Base-by-base conservation (phyloP, 2,888 invertebrate species). In the Nymphalis polychloros region DNA sequence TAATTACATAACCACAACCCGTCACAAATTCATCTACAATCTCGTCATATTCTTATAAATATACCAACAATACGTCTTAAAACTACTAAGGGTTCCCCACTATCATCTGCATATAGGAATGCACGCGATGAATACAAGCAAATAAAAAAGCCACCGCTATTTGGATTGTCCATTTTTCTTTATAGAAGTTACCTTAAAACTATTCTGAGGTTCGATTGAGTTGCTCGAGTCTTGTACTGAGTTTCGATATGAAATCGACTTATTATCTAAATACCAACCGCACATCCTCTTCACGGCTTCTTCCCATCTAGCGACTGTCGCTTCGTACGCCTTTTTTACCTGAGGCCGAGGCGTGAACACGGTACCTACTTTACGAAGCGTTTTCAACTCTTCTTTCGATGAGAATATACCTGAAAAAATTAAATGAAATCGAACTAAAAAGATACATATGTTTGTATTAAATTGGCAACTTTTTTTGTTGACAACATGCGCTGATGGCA, bases 341-440 rank as follows among this genome's bases (percentile, higher is more conserved):
- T 90, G 81, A 0, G 83, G 70, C 0, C 93, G 86, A 0, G 94
- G 94, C n/a, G 81, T 80, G 76, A 97, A 97, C 31, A 94, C 86
- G 65, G 87, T 90, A 19, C 95, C 95, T 16, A 95, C 82, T 78
- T 93, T 88, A 27, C 95, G 93, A 60, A 96, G 86, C 10, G 92
- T 80, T 68, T 89, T 86, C 31, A 97, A 81, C 73, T 97, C 95
- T 4, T 95, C 94, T 77, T 94, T 94, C 60, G 92, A 92, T 75
- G 94, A 94, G 96, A 97, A 97, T 71, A 97, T 89, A 76, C 96
- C 96, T 96, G 84, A 27, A 73, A 75, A 60, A 4, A 4, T 41
- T 41, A 10, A 41, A 41, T 13, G 0, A 41, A 3, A 13, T 41
- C 13, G 13, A 13, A 13, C 41, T 41, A 13, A 13, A 13, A 41